phyloP scores from a whole-genome alignment of 2,888 invertebrate species.

The Eulithis prunata region DNA sequence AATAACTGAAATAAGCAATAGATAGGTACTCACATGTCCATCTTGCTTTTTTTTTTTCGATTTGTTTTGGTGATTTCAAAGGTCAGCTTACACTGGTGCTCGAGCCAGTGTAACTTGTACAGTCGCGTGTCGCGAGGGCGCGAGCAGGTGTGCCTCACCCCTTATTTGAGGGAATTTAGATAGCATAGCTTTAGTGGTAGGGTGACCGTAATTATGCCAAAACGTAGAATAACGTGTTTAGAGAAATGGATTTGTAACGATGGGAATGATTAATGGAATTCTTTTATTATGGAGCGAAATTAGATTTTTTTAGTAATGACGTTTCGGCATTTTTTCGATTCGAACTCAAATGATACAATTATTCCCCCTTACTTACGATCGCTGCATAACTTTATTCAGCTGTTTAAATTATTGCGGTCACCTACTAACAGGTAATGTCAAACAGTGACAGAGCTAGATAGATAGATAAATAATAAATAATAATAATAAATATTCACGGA shows the following conservation, averaged over 20 bases:
- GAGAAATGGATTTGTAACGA: slow-evolving; percentile 33
- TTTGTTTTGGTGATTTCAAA: slow-evolving; percentile 23
- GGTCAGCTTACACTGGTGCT: slow-evolving; percentile 59
- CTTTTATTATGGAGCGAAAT: background rate
- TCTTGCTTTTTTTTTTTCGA: background rate
- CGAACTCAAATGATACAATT: background rate
- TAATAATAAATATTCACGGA: too few relatives aligned
- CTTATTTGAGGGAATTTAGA: slow-evolving; percentile 77
- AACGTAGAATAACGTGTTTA: slow-evolving; percentile 25
- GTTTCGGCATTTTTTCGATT: too few relatives aligned
- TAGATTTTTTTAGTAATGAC: slow-evolving; percentile 4
- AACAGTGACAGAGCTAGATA: too few relatives aligned
- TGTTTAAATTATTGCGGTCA: too few relatives aligned
- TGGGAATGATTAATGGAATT: slow-evolving; percentile 27
- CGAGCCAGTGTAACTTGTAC: slow-evolving; percentile 63
- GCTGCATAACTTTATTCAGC: too few relatives aligned
- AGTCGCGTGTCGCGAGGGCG: slow-evolving; percentile 81
- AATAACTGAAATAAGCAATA: too few relatives aligned
- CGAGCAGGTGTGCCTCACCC: slow-evolving; percentile 80
- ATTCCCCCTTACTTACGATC: too few relatives aligned
- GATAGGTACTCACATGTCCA: too few relatives aligned
- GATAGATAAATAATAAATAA: too few relatives aligned
- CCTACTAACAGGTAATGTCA: too few relatives aligned
- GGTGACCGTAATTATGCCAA: slow-evolving; percentile 54
- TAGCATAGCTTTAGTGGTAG: slow-evolving; percentile 68